Base-by-base conservation (phyloP, 2,797 vertebrate genomes). In the Chaunax sp. region DNA sequence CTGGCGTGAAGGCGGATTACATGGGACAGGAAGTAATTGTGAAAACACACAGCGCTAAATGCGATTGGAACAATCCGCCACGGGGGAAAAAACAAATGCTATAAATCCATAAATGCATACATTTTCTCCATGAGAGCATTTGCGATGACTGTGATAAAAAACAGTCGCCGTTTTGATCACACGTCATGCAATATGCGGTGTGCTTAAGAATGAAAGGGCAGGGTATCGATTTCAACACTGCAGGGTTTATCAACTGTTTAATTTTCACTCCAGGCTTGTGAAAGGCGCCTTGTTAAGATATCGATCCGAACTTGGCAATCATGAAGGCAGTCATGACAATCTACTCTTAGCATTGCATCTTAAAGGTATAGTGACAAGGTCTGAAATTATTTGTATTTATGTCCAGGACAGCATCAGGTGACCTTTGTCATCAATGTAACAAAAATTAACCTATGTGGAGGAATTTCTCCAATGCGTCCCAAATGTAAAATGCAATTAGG, bases 211-310 rank as follows among this genome's bases (percentile, higher is more conserved):
- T 30, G 14, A 76, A 68, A 70, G 76, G 69, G 62, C 59, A 58
- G 28, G 22, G 5, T 81, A 84, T 87, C 72, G 80, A 90, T 87
- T 77, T 61, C 15, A 64, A 57, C 60, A 57, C 62, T 56, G 64
- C 57, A 57, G 77, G 74, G 68, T 88, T 85, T 77, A 86, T 85
- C 78, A 76, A 65, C 74, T 75, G 78, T 86, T 87, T 84, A 75
- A 86, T 83, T 85, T 84, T 81, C 78, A 87, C 69, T 28, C 41
- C 45, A 50, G 35, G 30, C 64, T 46, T 7, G 20, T 61, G 76
- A 78, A 75, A 69, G 52, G 7, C 30, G 66, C 67, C 64, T 77
- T 74, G 68, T 85, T 81, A 75, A 69, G 59, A 45, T 56, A 80
- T 85, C 0, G 76, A 89, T 84, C 70, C 26, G 13, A 70, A 60